Percentiles rank a stretch among this genome's conserved stretches.
Conservation (phyloP, 2,113 vertebrate species). For the Osmerus mordax region DNA sequence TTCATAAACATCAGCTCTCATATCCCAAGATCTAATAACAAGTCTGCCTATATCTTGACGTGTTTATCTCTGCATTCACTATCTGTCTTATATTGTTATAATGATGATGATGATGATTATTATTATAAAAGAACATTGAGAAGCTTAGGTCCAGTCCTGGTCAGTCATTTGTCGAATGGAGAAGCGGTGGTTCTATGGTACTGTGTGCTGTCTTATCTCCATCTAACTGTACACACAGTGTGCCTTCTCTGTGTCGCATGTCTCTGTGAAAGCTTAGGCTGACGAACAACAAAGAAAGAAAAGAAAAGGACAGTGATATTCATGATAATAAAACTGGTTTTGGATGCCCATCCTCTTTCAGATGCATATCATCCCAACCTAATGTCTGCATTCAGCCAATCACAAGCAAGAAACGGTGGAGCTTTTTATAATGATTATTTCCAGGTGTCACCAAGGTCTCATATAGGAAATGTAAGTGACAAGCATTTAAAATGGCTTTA, state of each 20-base stretch:
- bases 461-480: conserved; percentile 73
- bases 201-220: too few relatives aligned
- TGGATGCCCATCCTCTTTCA: conserved; percentile 51
- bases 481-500: conserved; percentile 78
- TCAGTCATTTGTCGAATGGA: too few relatives aligned
- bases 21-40: conserved; percentile 11
- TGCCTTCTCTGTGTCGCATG: too few relatives aligned
- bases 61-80: neutral
- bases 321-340: conserved; percentile 46
- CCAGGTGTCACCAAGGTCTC: conserved; percentile 70
- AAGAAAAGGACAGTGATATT: conserved; percentile 33
- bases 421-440: conserved; percentile 78
- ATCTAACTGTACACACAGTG: too few relatives aligned
- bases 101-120: too few relatives aligned
- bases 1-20: conserved; percentile 4
- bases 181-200: too few relatives aligned
- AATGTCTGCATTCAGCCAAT: conserved; percentile 54
- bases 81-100: too few relatives aligned
- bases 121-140: too few relatives aligned
- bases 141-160: too few relatives aligned
- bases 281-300: conserved; percentile 11
- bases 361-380: conserved; percentile 67
- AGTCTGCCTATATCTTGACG: conserved; percentile 27
- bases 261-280: too few relatives aligned
- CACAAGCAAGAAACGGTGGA: conserved; percentile 64